A percentile compares a stretch with the other conserved stretches of the same genome.
phyloP scores from a whole-genome alignment of 2,113 vertebrate genomes.

The Xyliphius kryptos region DNA sequence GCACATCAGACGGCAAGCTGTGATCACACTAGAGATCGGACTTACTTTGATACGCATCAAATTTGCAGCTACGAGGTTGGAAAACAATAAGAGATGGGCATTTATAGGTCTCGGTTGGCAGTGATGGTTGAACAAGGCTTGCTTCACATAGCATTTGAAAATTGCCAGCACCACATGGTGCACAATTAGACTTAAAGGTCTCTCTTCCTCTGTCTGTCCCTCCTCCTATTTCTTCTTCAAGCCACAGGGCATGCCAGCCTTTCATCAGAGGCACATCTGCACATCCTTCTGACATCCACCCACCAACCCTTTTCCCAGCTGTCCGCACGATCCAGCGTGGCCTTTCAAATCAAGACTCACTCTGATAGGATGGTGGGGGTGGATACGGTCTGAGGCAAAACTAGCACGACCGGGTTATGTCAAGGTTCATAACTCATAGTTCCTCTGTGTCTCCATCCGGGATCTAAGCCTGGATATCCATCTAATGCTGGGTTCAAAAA shows the following conservation, averaged over 20 bases:
- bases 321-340: conserved; percentile 27
- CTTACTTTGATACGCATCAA: neutral
- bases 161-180: conserved; percentile 17
- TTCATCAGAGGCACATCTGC: conserved; percentile 52
- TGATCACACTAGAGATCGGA: conserved; percentile 3
- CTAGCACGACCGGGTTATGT: too few relatives aligned
- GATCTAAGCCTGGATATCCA: too few relatives aligned
- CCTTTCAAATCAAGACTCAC: conserved; percentile 48
- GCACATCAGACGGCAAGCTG: conserved; percentile 11
- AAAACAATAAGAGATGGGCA: conserved; percentile 3
- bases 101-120: conserved; percentile 3
- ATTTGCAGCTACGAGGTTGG: neutral
- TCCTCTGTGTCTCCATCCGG: too few relatives aligned
- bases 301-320: conserved; percentile 23
- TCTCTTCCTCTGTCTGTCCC: neutral
- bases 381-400: too few relatives aligned
- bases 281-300: conserved; percentile 24
- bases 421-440: too few relatives aligned
- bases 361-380: too few relatives aligned
- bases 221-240: conserved; percentile 16
- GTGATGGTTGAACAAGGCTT: conserved; percentile 9
- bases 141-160: neutral
- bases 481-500: too few relatives aligned
- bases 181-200: conserved; percentile 31
- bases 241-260: conserved; percentile 39